Evolutionary conservation across 2,797 vertebrate species (phyloP), one percentile per base, ranked within the genome.

Genomic region (Sebastes oblongus): DNA sequence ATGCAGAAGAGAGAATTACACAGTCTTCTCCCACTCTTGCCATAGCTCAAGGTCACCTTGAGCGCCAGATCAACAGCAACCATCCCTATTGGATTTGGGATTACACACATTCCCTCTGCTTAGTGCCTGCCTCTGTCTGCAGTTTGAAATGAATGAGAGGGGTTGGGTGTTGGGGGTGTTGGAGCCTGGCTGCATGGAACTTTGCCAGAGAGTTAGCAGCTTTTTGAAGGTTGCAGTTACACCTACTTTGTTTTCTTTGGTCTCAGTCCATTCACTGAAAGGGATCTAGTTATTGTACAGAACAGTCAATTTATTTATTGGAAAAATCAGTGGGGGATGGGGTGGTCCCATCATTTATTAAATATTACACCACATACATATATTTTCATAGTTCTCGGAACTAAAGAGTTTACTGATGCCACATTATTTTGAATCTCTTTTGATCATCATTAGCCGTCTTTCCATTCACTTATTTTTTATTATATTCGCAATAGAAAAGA

Each of bases 21-120:
- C 77, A 81, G 80, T 78, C 78, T 66, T 86, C 72, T 84, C 80
- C 75, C 86, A 83, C 82, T 86, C 88, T 88, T 87, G 73, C 77
- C 72, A 78, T 83, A 80, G 83, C 86, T 80, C 13, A 58, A 64
- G 89, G 92, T 94, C 91, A 95, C 94, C 93, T 94, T 94, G 84
- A 86, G 77, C 70, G 16, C 76, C 78, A 87, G 82, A 87, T 93
- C 84, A 81, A 87, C 80, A 77, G 80, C 83, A 84, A 27, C 78
- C 79, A 62, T 87, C 77, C 84, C 84, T 83, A 81, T 77, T 93
- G 83, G 90, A 94, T 90, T 94, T 84, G 22, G 85, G 81, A 94
- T 95, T 93, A 92, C 82, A 88, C 85, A 86, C 66, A 82, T 91
- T 92, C 75, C 71, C 75, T 80, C 62, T 81, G 65, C 78, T 84